phyloP scores from a whole-genome alignment of 2,888 invertebrate species.

The Shargacucullia verbasci region DNA sequence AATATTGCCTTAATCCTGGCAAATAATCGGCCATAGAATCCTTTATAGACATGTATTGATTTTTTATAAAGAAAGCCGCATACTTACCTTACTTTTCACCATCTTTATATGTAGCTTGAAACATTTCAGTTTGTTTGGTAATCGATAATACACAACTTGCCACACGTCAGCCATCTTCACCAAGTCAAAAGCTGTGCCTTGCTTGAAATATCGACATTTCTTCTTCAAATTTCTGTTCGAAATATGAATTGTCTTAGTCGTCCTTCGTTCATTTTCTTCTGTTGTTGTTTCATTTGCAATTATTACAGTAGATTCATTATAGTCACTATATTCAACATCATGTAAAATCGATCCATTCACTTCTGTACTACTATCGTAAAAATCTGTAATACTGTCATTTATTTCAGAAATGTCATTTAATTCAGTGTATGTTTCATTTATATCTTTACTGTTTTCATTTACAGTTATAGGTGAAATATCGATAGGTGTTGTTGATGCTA shows the following conservation, averaged over 20 bases:
- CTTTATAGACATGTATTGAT: too few relatives aligned
- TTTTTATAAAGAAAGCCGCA: neutral
- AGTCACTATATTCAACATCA: neutral
- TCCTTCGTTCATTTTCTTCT: neutral
- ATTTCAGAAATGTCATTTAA: neutral
- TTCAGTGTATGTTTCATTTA: constrained; percentile 14
- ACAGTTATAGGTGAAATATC: neutral
- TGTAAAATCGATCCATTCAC: neutral
- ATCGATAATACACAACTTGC: constrained; percentile 64
- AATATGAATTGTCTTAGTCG: neutral
- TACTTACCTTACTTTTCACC: constrained; percentile 58
- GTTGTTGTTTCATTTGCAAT: constrained; percentile 1
- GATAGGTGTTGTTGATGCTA: neutral
- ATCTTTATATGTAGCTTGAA: constrained; percentile 64
- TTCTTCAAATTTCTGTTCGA: constrained; percentile 1
- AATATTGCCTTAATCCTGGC: too few relatives aligned
- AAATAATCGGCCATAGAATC: too few relatives aligned
- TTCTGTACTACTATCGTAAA: constrained; percentile 16
- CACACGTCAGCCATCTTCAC: constrained; percentile 64
- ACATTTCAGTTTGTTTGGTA: constrained; percentile 60
- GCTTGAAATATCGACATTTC: constrained; percentile 47
- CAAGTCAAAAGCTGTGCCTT: constrained; percentile 42
- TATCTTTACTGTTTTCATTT: constrained; percentile 1
- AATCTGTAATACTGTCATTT: neutral
- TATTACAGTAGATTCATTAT: neutral